Evolutionary conservation across 2,797 vertebrate species (phyloP).

Genomic region (Megalops cyprinoides): DNA sequence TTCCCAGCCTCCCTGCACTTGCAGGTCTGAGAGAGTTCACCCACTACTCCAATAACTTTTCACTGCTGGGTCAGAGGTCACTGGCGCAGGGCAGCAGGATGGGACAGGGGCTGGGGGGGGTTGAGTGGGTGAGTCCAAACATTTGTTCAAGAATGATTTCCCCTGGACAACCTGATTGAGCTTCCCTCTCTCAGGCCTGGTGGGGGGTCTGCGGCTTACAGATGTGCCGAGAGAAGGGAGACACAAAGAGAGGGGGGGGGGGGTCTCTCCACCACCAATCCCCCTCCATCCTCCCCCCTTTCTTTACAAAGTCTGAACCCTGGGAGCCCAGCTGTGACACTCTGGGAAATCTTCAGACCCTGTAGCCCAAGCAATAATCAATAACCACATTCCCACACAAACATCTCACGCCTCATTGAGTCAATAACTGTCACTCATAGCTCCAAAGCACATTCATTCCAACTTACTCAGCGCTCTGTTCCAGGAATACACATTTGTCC

Average conservation of each 20-base stretch:
- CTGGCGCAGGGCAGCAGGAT: conserved; percentile 44
- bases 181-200: conserved; percentile 44
- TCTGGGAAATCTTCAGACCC: conserved; percentile 73
- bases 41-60: conserved; percentile 75
- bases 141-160: conserved; percentile 50
- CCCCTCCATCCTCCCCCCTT: conserved; percentile 41
- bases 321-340: conserved; percentile 69
- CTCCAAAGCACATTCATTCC: conserved; percentile 63
- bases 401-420: conserved; percentile 68
- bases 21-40: conserved; percentile 74
- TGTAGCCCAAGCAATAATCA: conserved; percentile 76
- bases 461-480: conserved; percentile 70
- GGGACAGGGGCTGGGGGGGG: conserved; percentile 46
- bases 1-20: conserved; percentile 72
- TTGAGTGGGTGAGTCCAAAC: conserved; percentile 39
- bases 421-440: conserved; percentile 79
- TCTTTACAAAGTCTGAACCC: conserved; percentile 45
- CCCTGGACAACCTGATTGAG: conserved; percentile 45
- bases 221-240: conserved; percentile 33
- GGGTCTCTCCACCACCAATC: conserved; percentile 15
- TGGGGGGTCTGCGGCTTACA: conserved; percentile 54
- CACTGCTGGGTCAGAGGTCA: conserved; percentile 77
- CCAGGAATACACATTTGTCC: conserved; percentile 24
- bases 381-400: conserved; percentile 73
- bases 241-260: conserved; percentile 32